A percentile compares a stretch with the other conserved stretches of the same genome.
Evolutionary conservation across 2,113 vertebrate species (phyloP).

Genomic region (Alligator mississippiensis): DNA sequence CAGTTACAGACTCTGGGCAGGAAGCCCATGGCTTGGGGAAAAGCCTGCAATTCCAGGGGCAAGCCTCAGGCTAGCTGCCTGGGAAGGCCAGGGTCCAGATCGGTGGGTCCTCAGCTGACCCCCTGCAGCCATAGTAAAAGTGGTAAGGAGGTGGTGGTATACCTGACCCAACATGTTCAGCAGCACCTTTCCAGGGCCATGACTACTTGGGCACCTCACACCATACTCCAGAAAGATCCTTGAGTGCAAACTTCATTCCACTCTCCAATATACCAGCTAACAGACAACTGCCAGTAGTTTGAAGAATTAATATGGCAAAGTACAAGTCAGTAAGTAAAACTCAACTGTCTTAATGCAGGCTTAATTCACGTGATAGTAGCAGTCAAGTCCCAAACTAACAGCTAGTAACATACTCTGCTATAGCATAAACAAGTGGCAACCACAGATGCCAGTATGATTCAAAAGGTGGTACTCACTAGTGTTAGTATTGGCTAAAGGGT

Average conservation of each 20-base stretch:
- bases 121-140: no score
- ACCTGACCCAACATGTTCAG: no score
- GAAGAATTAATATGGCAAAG: background rate
- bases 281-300: background rate
- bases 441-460: background rate
- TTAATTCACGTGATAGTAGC: rapidly evolving
- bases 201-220: no score
- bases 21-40: no score
- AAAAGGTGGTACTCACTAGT: slow-evolving; percentile 85
- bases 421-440: background rate
- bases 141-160: no score
- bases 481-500: slow-evolving; percentile 96
- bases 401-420: background rate
- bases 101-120: no score
- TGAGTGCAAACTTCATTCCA: background rate
- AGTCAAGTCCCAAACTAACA: background rate
- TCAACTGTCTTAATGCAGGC: background rate
- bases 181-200: no score
- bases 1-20: no score
- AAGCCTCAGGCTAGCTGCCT: no score
- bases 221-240: background rate
- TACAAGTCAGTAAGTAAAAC: no score
- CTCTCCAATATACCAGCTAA: background rate
- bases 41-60: no score
- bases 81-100: no score